Percentiles rank a stretch among this genome's conserved stretches.
Evolutionary conservation across 2,888 invertebrate species (phyloP).

Genomic region (Agrotis exclamationis): DNA sequence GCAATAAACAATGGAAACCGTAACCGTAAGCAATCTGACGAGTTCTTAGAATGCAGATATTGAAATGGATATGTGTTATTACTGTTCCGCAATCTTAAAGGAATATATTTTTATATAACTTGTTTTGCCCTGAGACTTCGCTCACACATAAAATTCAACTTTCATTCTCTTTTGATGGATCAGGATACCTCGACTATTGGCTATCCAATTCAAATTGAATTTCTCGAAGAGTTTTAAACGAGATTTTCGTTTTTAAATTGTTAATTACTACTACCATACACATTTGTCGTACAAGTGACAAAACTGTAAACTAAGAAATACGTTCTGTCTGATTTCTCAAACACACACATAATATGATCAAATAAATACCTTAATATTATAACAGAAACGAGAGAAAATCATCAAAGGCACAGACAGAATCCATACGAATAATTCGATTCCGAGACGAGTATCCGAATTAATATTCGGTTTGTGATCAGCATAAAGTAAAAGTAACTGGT

Average conservation of each 20-base stretch:
- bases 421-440: slow-evolving; percentile 16
- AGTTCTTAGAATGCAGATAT: slow-evolving; percentile 27
- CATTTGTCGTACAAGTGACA: too few species aligned
- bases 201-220: too few species aligned
- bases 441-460: slow-evolving; percentile 26
- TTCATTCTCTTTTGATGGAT: too few species aligned
- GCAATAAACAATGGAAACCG: slow-evolving; percentile 11
- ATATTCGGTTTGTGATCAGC: slow-evolving; percentile 47
- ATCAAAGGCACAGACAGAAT: not conserved
- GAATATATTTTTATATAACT: not conserved
- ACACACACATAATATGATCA: not conserved
- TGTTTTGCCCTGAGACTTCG: not conserved
- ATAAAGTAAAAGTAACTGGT: slow-evolving; percentile 39
- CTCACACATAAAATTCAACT: not conserved
- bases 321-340: not conserved
- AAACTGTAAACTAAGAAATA: not conserved
- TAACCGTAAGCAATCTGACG: not conserved
- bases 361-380: not conserved
- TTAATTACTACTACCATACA: too few species aligned
- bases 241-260: too few species aligned
- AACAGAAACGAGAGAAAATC: not conserved
- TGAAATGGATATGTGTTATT: slow-evolving; percentile 21
- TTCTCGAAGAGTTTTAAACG: too few species aligned
- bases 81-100: not conserved
- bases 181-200: too few species aligned